Evolutionary conservation across 2,888 invertebrate species (phyloP).

Genomic region (Apodemia duryi): DNA sequence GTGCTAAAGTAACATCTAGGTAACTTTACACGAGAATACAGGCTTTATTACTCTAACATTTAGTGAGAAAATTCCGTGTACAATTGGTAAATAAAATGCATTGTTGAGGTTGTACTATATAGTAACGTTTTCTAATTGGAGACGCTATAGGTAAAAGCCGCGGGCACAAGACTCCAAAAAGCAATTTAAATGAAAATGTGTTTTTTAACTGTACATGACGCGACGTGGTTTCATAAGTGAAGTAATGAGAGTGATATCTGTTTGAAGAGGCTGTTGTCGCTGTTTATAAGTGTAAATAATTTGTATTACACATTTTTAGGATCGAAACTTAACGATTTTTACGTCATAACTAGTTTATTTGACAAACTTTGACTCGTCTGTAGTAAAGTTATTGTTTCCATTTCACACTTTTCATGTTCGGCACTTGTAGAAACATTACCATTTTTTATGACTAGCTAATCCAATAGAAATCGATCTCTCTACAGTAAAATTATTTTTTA

Average conservation of each 20-base stretch:
- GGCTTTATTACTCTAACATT: not conserved
- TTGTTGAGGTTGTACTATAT: slow-evolving; percentile 18
- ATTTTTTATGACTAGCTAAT: too few species aligned
- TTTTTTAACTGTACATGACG: slow-evolving; percentile 34
- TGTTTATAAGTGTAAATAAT: slow-evolving; percentile 1
- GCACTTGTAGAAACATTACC: too few species aligned
- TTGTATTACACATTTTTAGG: not conserved
- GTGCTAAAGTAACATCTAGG: slow-evolving; percentile 24
- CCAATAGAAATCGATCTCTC: too few species aligned
- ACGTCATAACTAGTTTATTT: too few species aligned
- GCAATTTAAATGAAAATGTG: slow-evolving; percentile 33
- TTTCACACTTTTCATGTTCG: too few species aligned
- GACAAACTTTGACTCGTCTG: too few species aligned
- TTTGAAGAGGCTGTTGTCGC: not conserved
- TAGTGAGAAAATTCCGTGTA: slow-evolving; percentile 17
- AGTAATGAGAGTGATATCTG: slow-evolving; percentile 26
- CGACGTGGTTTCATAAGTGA: slow-evolving; percentile 26
- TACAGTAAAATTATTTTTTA: too few species aligned
- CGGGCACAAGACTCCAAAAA: slow-evolving; percentile 28
- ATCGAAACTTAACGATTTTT: not conserved
- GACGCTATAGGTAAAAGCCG: slow-evolving; percentile 29
- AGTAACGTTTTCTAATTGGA: slow-evolving; percentile 29
- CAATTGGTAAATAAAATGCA: not conserved
- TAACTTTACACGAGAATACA: not conserved
- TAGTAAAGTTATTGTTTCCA: too few species aligned